Evolutionary conservation across 2,888 invertebrate genomes (phyloP).

Genomic region (Tetranychus truncatus): DNA sequence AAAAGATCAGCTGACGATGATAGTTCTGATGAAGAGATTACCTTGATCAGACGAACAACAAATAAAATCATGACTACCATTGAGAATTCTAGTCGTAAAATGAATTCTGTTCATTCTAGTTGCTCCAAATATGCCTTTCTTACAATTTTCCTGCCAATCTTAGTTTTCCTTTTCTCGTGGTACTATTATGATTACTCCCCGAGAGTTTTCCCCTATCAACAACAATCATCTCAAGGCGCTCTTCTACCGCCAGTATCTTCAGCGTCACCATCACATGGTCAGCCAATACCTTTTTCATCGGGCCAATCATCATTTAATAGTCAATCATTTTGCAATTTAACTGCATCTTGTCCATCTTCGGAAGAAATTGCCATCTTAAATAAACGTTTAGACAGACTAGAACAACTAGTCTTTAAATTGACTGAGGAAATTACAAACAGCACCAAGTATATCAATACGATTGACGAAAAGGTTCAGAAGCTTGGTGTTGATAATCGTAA

Average conservation of each 20-base stretch:
- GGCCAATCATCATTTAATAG: background rate
- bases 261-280: background rate
- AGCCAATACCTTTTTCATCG: background rate
- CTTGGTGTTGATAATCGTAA: background rate
- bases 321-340: background rate
- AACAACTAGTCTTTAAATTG: constrained; percentile 2
- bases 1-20: background rate
- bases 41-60: background rate
- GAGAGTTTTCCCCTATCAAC: background rate
- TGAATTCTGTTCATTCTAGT: background rate
- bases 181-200: background rate
- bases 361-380: background rate
- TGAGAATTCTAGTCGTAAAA: constrained; percentile 6
- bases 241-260: background rate
- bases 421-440: background rate
- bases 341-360: background rate
- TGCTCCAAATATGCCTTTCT: background rate
- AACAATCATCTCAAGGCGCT: background rate
- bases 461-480: background rate
- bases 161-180: background rate
- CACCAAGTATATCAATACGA: background rate
- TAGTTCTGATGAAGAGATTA: background rate
- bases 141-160: background rate
- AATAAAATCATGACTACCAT: constrained; percentile 3
- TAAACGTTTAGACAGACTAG: background rate